Evolutionary conservation across 64 coral and sea anemone genomes (phyloP).

Genomic region (Montipora capricornis): DNA sequence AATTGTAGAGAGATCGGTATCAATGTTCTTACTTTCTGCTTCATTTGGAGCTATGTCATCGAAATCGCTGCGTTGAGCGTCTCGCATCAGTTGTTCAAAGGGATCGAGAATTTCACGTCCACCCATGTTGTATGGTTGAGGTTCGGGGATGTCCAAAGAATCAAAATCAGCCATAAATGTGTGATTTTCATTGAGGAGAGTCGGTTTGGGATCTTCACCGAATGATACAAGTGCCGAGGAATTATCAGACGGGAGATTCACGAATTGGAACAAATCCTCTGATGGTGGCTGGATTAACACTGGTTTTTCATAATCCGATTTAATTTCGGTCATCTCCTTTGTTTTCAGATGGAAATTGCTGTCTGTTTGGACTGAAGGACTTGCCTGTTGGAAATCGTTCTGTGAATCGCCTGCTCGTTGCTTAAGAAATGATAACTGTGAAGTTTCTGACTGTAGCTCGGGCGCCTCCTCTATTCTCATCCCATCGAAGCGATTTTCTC

Average conservation of each 20-base stretch:
- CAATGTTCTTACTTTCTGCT: not conserved
- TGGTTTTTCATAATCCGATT: not conserved
- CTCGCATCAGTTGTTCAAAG: slow-evolving; percentile 19
- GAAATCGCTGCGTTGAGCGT: not conserved
- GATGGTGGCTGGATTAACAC: slow-evolving; percentile 47
- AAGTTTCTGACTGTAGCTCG: not conserved
- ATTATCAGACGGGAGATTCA: not conserved
- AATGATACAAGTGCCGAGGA: slow-evolving; percentile 1
- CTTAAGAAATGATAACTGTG: not conserved
- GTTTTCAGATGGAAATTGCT: not conserved
- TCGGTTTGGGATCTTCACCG: not conserved
- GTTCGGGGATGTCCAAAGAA: not conserved
- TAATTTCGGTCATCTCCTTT: not conserved
- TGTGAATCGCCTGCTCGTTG: not conserved
- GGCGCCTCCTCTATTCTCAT: not conserved
- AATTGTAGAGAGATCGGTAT: not conserved
- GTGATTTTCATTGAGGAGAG: not conserved
- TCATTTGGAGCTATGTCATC: not conserved
- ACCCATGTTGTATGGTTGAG: not conserved
- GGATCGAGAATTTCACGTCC: slow-evolving; percentile 20
- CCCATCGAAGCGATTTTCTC: not conserved
- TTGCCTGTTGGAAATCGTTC: not conserved
- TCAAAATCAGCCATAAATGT: not conserved
- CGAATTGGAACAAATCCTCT: slow-evolving; percentile 59
- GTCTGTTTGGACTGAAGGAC: not conserved